Evolutionary conservation across 2,113 vertebrate species (phyloP).

Genomic region (Apodemus sylvaticus): DNA sequence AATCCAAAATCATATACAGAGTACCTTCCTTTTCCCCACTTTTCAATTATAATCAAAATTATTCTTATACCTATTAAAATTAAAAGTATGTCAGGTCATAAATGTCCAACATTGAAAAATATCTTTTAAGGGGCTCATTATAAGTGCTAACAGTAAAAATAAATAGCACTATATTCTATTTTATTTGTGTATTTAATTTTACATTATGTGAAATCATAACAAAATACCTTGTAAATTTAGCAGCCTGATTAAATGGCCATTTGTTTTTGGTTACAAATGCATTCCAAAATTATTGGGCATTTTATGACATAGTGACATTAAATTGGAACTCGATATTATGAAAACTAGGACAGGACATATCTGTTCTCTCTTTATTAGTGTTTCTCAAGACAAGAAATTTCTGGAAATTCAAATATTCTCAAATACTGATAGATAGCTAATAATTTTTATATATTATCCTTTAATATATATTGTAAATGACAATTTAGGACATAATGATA

Average conservation of each 20-base stretch:
- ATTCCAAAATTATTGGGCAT: conserved; percentile 33
- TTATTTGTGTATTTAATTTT: not conserved
- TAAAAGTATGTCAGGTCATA: conserved; percentile 32
- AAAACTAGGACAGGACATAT: conserved; percentile 27
- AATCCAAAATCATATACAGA: conserved; percentile 40
- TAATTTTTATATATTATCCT: conserved; percentile 4
- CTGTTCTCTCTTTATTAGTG: conserved; percentile 21
- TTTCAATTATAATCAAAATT: conserved; percentile 42
- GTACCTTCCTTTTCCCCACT: conserved; percentile 15
- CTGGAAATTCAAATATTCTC: conserved; percentile 57
- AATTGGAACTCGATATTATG: conserved; percentile 63
- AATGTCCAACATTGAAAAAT: conserved; percentile 42
- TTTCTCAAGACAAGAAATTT: not conserved
- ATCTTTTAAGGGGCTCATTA: not conserved
- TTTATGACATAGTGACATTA: conserved; percentile 27
- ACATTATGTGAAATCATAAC: not conserved
- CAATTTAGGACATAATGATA: conserved; percentile 54
- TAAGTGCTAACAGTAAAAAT: conserved; percentile 3
- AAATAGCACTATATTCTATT: conserved; percentile 13
- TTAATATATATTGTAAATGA: conserved; percentile 42
- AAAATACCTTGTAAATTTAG: conserved; percentile 46
- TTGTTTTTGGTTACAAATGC: conserved; percentile 48
- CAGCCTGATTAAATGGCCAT: conserved; percentile 41
- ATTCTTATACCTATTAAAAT: conserved; percentile 55
- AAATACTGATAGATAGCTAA: conserved; percentile 1